A percentile compares a stretch with the other conserved stretches of the same genome.
Evolutionary conservation across 1,140 invertebrate genomes (phyloP).

Genomic region (Acromyrmex charruanus): DNA sequence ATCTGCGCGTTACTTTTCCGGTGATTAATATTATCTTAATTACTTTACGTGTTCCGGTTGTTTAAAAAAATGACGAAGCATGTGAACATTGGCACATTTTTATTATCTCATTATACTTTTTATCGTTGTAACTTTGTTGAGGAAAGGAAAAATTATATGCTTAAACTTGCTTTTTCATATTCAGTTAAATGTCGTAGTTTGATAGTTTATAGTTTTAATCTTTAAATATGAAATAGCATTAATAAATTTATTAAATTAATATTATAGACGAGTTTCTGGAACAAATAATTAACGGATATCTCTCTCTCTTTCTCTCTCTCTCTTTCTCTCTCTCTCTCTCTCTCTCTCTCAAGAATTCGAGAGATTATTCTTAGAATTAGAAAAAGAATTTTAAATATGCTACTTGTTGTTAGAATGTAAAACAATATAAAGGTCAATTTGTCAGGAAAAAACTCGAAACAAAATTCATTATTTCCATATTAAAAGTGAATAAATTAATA

Average conservation of each 20-base stretch:
- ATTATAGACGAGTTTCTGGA: neutral
- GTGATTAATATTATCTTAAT: conserved; percentile 53
- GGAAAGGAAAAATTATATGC: neutral
- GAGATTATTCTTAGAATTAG: neutral
- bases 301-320: neutral
- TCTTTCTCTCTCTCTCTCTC: neutral
- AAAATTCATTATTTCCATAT: neutral
- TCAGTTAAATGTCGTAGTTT: neutral
- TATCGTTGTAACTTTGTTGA: neutral
- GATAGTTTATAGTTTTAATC: neutral
- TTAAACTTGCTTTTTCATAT: neutral
- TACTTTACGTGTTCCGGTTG: neutral
- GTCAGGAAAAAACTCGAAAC: neutral
- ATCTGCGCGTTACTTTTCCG: conserved; percentile 9
- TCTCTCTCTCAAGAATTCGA: neutral
- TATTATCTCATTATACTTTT: neutral
- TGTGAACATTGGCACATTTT: conserved; percentile 13
- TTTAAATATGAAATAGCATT: neutral
- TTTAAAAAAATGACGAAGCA: neutral
- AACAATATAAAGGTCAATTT: neutral
- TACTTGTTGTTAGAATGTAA: neutral
- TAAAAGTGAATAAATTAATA: conserved; percentile 2
- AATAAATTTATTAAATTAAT: conserved; percentile 3
- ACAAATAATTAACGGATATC: neutral
- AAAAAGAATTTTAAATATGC: neutral